Evolutionary conservation across 2,888 invertebrate species (phyloP).

Genomic region (Drosophila ezoana): DNA sequence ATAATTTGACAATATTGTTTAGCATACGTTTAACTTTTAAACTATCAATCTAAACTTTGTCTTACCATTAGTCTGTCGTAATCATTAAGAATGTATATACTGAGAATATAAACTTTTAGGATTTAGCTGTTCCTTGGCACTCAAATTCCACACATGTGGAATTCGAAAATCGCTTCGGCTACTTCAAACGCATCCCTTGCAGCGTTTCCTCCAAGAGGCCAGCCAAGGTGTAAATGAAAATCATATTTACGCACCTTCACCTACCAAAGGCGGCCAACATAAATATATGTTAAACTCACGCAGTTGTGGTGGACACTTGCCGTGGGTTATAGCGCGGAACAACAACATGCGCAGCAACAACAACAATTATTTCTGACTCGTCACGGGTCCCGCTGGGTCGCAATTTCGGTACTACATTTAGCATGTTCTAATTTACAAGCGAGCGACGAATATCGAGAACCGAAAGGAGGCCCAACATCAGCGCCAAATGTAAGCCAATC

Average conservation of each 20-base stretch:
- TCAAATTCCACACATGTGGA: conserved; percentile 7
- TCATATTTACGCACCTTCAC: conserved; percentile 69
- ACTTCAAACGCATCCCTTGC: conserved; percentile 65
- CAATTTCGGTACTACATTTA: conserved; percentile 58
- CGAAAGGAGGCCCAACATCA: conserved; percentile 55
- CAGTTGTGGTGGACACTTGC: conserved; percentile 51
- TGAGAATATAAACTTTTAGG: no score
- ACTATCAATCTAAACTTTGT: no score
- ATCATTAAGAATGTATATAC: no score
- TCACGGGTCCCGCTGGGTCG: conserved; percentile 45
- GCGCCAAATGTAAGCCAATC: conserved; percentile 76
- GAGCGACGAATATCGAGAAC: conserved; percentile 47
- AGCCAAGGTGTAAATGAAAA: conserved; percentile 73
- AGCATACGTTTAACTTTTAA: no score
- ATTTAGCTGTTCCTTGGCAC: background rate
- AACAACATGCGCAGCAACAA: conserved; percentile 36
- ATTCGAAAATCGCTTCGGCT: conserved; percentile 45
- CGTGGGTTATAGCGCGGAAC: conserved; percentile 49
- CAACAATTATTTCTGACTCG: conserved; percentile 44
- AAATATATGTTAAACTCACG: conserved; percentile 7
- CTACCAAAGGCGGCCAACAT: conserved; percentile 10
- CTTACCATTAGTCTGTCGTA: no score
- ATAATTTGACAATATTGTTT: no score
- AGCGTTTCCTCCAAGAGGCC: conserved; percentile 28
- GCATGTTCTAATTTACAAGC: conserved; percentile 83